Percentiles rank a stretch among this genome's conserved stretches.
Evolutionary conservation across 2,888 invertebrate species (phyloP).

Genomic region (Luffia ferchaultella): DNA sequence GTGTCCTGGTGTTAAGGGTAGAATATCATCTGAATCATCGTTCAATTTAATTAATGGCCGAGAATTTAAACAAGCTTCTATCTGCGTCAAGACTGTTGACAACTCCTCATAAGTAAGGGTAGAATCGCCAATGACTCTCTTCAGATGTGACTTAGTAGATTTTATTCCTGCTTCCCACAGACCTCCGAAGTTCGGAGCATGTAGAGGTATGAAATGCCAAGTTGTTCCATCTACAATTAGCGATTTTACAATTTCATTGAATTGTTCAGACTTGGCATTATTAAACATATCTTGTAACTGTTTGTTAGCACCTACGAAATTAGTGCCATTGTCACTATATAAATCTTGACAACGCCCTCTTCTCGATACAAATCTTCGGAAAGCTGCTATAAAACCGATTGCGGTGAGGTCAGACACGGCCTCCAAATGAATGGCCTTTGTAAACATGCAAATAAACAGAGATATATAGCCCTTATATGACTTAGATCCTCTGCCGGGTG

Average conservation of each 20-base stretch:
- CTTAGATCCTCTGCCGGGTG: neutral
- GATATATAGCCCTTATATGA: slow-evolving; percentile 9
- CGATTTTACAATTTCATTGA: slow-evolving; percentile 4
- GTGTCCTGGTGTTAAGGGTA: slow-evolving; percentile 16
- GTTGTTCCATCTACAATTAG: slow-evolving; percentile 11
- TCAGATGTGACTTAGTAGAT: slow-evolving; percentile 17
- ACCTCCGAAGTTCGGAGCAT: slow-evolving; percentile 16
- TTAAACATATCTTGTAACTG: slow-evolving; percentile 6
- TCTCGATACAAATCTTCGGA: slow-evolving; percentile 15
- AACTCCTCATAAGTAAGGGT: slow-evolving; percentile 16
- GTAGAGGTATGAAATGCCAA: slow-evolving; percentile 19
- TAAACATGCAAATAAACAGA: slow-evolving; percentile 11
- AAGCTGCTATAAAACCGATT: slow-evolving; percentile 15
- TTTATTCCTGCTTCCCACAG: slow-evolving; percentile 18
- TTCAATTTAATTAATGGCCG: slow-evolving; percentile 12
- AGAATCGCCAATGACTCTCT: slow-evolving; percentile 8
- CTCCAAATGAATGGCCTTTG: slow-evolving; percentile 13
- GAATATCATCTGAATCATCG: slow-evolving; percentile 14
- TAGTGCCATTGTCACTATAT: slow-evolving; percentile 18
- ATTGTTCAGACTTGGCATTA: slow-evolving; percentile 2
- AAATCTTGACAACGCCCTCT: slow-evolving; percentile 15
- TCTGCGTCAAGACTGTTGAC: slow-evolving; percentile 13
- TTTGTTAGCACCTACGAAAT: slow-evolving; percentile 17
- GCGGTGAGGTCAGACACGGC: slow-evolving; percentile 10
- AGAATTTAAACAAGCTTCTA: slow-evolving; percentile 17